Evolutionary conservation across 2,888 invertebrate genomes (phyloP).

Genomic region (Agapostemon virescens): DNA sequence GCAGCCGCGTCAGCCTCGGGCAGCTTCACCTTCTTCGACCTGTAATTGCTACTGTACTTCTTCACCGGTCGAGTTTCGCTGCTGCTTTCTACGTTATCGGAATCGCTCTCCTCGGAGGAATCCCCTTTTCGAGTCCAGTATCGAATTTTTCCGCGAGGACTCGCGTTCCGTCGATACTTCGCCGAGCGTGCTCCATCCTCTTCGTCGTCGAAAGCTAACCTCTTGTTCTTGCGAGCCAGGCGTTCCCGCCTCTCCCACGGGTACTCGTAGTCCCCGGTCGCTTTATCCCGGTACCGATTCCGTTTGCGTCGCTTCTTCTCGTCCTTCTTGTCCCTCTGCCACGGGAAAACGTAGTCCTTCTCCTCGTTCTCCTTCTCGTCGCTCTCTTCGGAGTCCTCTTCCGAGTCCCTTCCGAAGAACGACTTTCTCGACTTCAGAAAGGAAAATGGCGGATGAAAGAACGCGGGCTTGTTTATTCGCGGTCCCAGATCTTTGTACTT

Average conservation of each 20-base stretch:
- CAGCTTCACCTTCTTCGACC: conserved; percentile 14
- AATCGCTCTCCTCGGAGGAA: conserved; percentile 37
- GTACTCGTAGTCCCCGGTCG: conserved; percentile 71
- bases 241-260: conserved; percentile 77
- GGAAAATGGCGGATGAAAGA: conserved; percentile 73
- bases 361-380: conserved; percentile 55
- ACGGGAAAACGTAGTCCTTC: conserved; percentile 72
- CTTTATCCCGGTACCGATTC: conserved; percentile 53
- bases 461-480: conserved; percentile 74
- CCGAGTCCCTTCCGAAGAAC: background rate
- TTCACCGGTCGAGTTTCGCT: conserved; percentile 60
- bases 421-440: conserved; percentile 45
- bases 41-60: conserved; percentile 72
- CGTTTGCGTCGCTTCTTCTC: conserved; percentile 42
- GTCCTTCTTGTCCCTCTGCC: conserved; percentile 65
- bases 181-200: conserved; percentile 52
- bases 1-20: background rate
- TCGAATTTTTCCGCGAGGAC: conserved; percentile 66
- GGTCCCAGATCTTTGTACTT: conserved; percentile 73
- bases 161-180: conserved; percentile 39
- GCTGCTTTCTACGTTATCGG: conserved; percentile 60
- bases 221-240: conserved; percentile 61
- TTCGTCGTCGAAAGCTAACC: conserved; percentile 49
- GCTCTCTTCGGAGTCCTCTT: conserved; percentile 36
- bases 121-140: conserved; percentile 41